Evolutionary conservation across 2,113 vertebrate species (phyloP).

Genomic region (Daubentonia madagascariensis): DNA sequence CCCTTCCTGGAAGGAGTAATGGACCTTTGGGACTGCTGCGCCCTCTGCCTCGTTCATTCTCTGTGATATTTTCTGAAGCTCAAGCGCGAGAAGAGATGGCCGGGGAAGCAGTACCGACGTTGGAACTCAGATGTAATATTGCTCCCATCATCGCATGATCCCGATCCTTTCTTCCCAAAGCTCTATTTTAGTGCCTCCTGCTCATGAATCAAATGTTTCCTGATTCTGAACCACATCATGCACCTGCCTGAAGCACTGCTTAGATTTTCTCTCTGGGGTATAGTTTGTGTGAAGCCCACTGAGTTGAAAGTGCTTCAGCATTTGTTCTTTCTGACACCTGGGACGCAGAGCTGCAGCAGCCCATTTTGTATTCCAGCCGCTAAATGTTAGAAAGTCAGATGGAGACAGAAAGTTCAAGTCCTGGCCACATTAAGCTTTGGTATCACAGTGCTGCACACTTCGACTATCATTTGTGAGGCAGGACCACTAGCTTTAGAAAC

Average conservation of each 20-base stretch:
- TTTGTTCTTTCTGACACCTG: slow-evolving; percentile 56
- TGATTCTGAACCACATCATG: slow-evolving; percentile 61
- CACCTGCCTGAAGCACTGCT: slow-evolving; percentile 66
- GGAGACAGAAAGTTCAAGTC: slow-evolving; percentile 71
- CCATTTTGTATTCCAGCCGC: slow-evolving; percentile 44
- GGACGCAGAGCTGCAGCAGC: not conserved
- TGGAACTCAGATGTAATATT: not conserved
- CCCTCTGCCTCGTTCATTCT: not conserved
- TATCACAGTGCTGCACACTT: slow-evolving; percentile 49
- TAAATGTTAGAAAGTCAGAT: slow-evolving; percentile 55
- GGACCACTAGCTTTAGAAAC: slow-evolving; percentile 35
- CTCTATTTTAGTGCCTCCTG: slow-evolving; percentile 56
- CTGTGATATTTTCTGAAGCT: not conserved
- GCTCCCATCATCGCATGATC: not conserved
- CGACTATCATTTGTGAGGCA: not conserved
- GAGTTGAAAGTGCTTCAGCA: slow-evolving; percentile 70
- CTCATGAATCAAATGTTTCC: slow-evolving; percentile 62
- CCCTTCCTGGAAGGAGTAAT: not conserved
- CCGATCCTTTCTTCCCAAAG: not conserved
- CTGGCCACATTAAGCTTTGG: slow-evolving; percentile 52
- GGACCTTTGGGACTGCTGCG: not conserved
- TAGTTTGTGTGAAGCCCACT: slow-evolving; percentile 63
- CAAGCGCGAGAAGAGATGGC: not conserved
- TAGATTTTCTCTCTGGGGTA: slow-evolving; percentile 71
- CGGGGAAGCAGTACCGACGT: not conserved